Base-by-base conservation (phyloP, 2,888 invertebrate genomes). In the Pheosia tremula region DNA sequence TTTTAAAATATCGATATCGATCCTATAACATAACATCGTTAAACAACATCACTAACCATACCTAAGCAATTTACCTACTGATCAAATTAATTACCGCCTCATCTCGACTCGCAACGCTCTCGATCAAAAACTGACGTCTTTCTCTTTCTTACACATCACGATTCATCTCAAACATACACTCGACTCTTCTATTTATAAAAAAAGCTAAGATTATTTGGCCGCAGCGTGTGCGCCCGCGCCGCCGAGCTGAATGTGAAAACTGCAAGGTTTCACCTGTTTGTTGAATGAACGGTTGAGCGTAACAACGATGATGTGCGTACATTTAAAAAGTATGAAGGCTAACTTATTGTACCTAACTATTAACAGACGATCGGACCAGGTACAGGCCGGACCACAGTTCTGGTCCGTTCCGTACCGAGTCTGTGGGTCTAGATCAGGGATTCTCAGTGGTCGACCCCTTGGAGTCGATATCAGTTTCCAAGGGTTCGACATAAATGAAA, bases 51-150 rank as follows among this genome's bases (percentile, higher is more conserved):
- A 82, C 87, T 87, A 83, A 66, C 71, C 66, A 77, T 78, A 80
- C 82, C 81, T 82, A 84, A 78, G 78, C 80, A 85, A 85, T 84
- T 85, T 88, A 89, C 81, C 80, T 80, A 80, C 88, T 90, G 91
- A 91, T 92, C 91, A 91, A 92, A 91, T 93, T 91, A 92, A 92
- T 93, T 92, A 92, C 88, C 82, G 84, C 85, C 88, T 89, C 89
- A 90, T 89, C 89, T 91, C 85, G 80, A 81, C 79, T 75, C 74
- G 79, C 84, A 81, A 83, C 81, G 83, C 82, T 86, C 84, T 80
- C 80, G 72, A 83, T 82, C 80, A 86, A 89, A 87, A 84, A 85
- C 81, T 72, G 69, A 68, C 71, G 68, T 72, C 75, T 72, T 67
- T 82, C 82, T 84, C 83, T 78, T 74, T 84, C 72, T 68, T 69